Evolutionary conservation across 1,140 invertebrate genomes (phyloP).

Genomic region (Oreohelix idahoensis): DNA sequence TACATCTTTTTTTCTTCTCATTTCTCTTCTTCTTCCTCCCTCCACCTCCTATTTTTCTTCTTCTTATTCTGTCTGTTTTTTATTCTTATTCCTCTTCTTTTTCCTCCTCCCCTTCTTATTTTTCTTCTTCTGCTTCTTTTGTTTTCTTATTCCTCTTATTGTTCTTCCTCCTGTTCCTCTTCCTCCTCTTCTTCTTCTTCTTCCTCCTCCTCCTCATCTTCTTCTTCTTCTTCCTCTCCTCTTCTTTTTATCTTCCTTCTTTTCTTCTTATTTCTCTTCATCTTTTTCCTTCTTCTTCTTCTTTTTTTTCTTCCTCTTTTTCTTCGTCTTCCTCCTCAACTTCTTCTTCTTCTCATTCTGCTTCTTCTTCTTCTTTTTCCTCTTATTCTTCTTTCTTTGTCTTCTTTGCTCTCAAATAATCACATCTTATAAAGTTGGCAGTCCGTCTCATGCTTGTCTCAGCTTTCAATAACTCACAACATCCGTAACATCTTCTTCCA

Average conservation of each 20-base stretch:
- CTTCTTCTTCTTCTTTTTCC: neutral
- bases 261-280: neutral
- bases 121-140: neutral
- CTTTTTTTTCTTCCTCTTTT: neutral
- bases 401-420: too few species aligned
- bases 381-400: neutral
- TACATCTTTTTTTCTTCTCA: neutral
- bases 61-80: neutral
- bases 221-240: neutral
- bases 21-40: conserved; percentile 18
- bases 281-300: too few species aligned
- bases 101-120: neutral
- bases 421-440: too few species aligned
- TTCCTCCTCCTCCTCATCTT: neutral
- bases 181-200: neutral
- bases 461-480: too few species aligned
- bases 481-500: too few species aligned
- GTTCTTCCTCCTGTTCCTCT: neutral
- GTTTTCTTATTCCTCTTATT: neutral
- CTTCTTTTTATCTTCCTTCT: neutral
- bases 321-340: neutral
- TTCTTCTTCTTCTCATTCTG: neutral
- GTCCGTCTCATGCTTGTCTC: too few species aligned
- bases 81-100: neutral
- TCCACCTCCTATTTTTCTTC: neutral